These are phyloP conservation scores for Eretmocerus hayati DNA, from an alignment of 2,888 invertebrate species.

Conservation along the genomic window DNA sequence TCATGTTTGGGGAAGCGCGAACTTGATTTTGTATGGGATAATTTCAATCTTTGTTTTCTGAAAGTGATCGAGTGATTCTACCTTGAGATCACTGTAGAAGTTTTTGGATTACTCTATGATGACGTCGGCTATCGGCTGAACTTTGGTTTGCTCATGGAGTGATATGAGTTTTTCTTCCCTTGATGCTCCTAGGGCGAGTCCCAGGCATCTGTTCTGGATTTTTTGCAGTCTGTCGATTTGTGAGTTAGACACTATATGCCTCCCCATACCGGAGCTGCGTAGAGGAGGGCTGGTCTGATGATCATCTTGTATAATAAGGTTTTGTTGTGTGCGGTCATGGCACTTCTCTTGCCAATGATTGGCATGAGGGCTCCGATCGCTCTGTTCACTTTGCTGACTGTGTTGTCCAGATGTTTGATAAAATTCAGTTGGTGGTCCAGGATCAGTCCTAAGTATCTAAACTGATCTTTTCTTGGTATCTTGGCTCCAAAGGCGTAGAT, in stretches of 20 bases:
- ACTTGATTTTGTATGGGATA: background rate
- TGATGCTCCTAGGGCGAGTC: conserved; percentile 1
- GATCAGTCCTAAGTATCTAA: conserved; percentile 23
- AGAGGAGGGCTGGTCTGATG: conserved; percentile 23
- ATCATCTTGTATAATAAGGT: conserved; percentile 22
- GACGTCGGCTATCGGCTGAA: no score
- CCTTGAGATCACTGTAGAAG: no score
- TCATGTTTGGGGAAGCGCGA: no score
- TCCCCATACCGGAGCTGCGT: conserved; percentile 20
- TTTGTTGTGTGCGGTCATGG: conserved; percentile 16
- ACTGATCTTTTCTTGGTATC: conserved; percentile 1
- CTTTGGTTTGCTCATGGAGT: background rate
- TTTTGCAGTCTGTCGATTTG: conserved; percentile 15
- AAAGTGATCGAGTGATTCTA: no score
- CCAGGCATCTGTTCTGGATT: conserved; percentile 14
- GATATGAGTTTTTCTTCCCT: background rate
- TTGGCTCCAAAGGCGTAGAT: background rate
- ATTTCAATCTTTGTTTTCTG: no score
- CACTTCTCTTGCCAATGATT: conserved; percentile 6
- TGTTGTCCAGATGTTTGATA: conserved; percentile 8
- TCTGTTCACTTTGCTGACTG: conserved; percentile 14
- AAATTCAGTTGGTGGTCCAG: conserved; percentile 17
- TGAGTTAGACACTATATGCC: conserved; percentile 1
- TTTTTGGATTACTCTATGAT: no score
- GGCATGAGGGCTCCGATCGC: conserved; percentile 16